Conservation (phyloP, 2,888 invertebrate species). For the Mamestra brassicae region DNA sequence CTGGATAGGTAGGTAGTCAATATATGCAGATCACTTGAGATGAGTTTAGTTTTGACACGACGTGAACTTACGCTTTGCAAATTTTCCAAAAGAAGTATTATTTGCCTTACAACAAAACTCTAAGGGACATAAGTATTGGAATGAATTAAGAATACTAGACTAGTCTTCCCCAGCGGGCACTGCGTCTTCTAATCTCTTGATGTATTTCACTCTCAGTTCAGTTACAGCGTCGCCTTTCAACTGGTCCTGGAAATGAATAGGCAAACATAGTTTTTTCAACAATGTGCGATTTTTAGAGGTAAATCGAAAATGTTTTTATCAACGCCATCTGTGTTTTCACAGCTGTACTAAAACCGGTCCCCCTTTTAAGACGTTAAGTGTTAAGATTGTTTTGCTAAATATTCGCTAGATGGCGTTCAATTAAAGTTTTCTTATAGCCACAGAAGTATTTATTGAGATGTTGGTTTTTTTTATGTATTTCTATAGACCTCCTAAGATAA, state of each 20-base stretch:
- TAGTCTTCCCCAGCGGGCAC: slow-evolving; percentile 99
- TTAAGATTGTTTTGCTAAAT: background rate
- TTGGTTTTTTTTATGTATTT: too few relatives aligned
- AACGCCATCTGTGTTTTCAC: slow-evolving; percentile 27
- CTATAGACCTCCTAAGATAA: too few relatives aligned
- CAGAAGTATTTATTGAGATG: background rate
- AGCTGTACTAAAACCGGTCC: background rate
- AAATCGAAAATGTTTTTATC: background rate
- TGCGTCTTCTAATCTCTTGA: slow-evolving; percentile 98
- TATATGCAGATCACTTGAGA: too few relatives aligned
- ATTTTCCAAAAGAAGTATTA: background rate
- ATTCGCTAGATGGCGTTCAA: slow-evolving; percentile 32
- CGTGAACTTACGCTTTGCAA: too few relatives aligned
- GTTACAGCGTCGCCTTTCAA: slow-evolving; percentile 98
- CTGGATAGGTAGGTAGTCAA: too few relatives aligned
- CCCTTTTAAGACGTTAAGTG: background rate
- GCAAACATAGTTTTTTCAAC: too few relatives aligned
- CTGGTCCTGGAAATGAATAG: slow-evolving; percentile 93
- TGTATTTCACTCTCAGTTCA: slow-evolving; percentile 98
- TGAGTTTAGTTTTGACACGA: too few relatives aligned
- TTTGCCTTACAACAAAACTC: slow-evolving; percentile 1
- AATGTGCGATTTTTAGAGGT: background rate
- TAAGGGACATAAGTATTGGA: slow-evolving; percentile 19
- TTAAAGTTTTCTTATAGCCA: background rate
- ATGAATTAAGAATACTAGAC: slow-evolving; percentile 58